Conservation (phyloP, 2,113 vertebrate genomes). For the Glaucidium brasilianum region DNA sequence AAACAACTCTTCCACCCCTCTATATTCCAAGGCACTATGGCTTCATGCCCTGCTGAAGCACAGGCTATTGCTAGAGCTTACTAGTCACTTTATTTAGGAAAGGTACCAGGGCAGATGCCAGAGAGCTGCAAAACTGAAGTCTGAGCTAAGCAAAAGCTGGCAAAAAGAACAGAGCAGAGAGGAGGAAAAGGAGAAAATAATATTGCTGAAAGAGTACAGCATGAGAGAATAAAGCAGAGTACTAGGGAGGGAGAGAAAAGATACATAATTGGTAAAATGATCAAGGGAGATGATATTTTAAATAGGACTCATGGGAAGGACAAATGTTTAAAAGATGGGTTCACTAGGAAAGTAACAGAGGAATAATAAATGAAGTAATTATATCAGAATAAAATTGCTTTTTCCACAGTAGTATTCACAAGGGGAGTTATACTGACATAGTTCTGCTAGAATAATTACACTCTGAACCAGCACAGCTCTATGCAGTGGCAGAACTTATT, state of each 20-base stretch:
- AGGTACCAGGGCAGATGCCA: background rate
- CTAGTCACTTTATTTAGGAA: background rate
- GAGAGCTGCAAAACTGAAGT: background rate
- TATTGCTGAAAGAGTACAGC: background rate
- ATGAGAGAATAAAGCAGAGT: background rate
- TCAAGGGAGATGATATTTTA: slow-evolving; percentile 46
- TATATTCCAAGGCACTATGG: background rate
- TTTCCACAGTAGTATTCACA: slow-evolving; percentile 26
- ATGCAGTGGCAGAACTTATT: slow-evolving; percentile 41
- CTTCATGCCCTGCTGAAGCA: background rate
- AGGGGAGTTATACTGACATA: slow-evolving; percentile 16
- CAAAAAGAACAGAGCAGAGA: background rate
- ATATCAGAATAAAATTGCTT: slow-evolving; percentile 51
- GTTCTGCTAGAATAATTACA: slow-evolving; percentile 36
- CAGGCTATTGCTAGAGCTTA: background rate
- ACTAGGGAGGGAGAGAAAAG: background rate
- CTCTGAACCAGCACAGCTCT: slow-evolving; percentile 32
- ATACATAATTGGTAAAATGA: slow-evolving; percentile 36
- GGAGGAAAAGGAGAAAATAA: background rate
- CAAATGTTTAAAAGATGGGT: slow-evolving; percentile 44
- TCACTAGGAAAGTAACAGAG: slow-evolving; percentile 42
- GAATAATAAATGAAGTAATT: slow-evolving; percentile 57
- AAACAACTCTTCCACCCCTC: background rate
- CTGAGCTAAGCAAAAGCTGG: background rate
- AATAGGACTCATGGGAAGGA: slow-evolving; percentile 32